Evolutionary conservation across 2,888 invertebrate genomes (phyloP), one percentile per base, ranked within the genome.

Genomic region (Brachyptera putata): DNA sequence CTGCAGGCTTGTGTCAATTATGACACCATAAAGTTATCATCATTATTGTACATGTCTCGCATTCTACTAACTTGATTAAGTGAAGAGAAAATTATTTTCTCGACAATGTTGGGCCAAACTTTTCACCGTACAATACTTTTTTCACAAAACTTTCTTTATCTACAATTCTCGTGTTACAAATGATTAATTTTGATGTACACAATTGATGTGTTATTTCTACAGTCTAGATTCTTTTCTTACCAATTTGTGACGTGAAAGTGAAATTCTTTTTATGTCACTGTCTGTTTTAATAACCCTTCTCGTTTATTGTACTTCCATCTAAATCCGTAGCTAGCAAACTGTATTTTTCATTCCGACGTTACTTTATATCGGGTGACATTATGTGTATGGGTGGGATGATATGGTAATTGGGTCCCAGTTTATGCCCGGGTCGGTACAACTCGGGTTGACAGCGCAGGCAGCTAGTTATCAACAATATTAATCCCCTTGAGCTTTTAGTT

Each of bases 391-490:
- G 41, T 3, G 41, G 46, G 34, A 13, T 3, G 50, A 1, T 53
- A 53, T 53, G 53, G 53, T 53, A 53, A 53, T 53, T 53, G 34
- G 21, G 36, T 36, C 36, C 36, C n/a, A 16, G 16, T n/a, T n/a
- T 18, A 36, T 16, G 53, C 34, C 34, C 49, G 13, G 18, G 21
- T 16, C 53, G 53, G 53, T 34, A 16, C 46, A 21, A 46, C 24
- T 46, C 24, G 50, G 53, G 21, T 16, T 21, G 53, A 21, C 34
- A 36, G 14, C n/a, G n/a, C n/a, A n/a, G n/a, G n/a, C 36, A 53
- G 53, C 36, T 21, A 16, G 53, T 53, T 53, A 50, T 53, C 53
- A 53, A 53, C 53, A 34, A 21, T 36, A 34, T 53, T 53, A 34
- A 53, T 53, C 36, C 53, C 53, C 34, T 16, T 2, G 53, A 36